phyloP scores from a whole-genome alignment of 2,888 invertebrate genomes.

The Protophormia terraenovae region DNA sequence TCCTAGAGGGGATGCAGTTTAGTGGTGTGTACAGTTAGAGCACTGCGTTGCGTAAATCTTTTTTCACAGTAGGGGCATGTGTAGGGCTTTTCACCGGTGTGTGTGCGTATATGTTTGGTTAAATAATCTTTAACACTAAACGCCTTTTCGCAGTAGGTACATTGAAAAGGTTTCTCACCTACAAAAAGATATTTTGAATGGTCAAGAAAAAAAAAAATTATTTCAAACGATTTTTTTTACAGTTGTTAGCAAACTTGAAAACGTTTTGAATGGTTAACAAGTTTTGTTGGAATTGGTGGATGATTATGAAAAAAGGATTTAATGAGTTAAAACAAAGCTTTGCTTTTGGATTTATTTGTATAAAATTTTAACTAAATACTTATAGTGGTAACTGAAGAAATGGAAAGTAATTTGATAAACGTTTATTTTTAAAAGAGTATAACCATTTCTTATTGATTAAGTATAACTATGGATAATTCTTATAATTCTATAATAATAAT shows the following conservation, averaged over 20 bases:
- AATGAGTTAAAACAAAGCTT: background rate
- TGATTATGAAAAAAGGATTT: conserved; percentile 45
- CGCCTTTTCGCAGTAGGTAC: conserved; percentile 79
- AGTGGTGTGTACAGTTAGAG: conserved; percentile 80
- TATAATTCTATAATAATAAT: too few species aligned
- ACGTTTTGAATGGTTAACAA: background rate
- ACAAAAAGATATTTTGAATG: conserved; percentile 37
- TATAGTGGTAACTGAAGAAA: too few species aligned
- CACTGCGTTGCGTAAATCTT: conserved; percentile 80
- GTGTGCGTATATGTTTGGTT: conserved; percentile 81
- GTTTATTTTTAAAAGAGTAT: too few species aligned
- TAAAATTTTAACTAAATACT: too few species aligned
- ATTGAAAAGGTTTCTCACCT: conserved; percentile 80
- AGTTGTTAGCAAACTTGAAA: conserved; percentile 1
- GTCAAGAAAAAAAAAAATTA: background rate
- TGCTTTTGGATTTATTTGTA: background rate
- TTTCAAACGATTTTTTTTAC: background rate
- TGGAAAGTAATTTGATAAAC: too few species aligned
- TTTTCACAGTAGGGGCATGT: conserved; percentile 80
- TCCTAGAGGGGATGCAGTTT: conserved; percentile 80
- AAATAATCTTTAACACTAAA: conserved; percentile 81
- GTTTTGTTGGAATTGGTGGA: background rate
- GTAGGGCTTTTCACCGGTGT: conserved; percentile 80
- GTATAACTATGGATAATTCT: too few species aligned
- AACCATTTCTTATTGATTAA: too few species aligned